These are phyloP conservation scores for Hyles vespertilio DNA, from an alignment of 1,140 invertebrate genomes.

Conservation along the genomic window DNA sequence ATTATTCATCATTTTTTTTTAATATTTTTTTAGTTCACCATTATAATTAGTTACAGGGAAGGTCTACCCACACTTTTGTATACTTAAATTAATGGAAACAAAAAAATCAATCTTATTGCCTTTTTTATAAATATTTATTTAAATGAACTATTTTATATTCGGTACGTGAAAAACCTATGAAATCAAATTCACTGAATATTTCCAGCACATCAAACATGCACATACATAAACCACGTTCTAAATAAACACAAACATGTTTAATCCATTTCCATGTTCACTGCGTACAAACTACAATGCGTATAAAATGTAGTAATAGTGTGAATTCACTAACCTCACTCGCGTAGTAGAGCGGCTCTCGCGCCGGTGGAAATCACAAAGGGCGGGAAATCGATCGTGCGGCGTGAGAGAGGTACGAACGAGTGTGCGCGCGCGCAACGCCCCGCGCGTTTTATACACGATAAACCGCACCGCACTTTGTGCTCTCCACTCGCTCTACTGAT, in stretches of 20 bases:
- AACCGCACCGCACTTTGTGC: constrained; percentile 25
- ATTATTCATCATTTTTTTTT: no score
- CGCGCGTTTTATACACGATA: constrained; percentile 57
- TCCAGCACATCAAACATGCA: not conserved
- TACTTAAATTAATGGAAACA: no score
- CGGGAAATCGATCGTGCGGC: constrained; percentile 53
- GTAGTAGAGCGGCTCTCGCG: constrained; percentile 40
- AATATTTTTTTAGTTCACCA: no score
- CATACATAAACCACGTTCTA: not conserved
- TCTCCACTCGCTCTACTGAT: constrained; percentile 2
- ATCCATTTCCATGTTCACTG: not conserved
- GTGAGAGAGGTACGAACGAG: constrained; percentile 43
- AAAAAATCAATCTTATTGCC: no score
- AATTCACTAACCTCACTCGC: constrained; percentile 63
- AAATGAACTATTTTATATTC: no score
- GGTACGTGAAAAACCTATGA: no score
- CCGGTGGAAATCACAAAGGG: constrained; percentile 49
- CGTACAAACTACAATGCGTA: constrained; percentile 6
- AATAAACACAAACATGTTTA: constrained; percentile 7
- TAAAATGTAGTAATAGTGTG: constrained; percentile 36
- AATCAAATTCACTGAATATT: no score
- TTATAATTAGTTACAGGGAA: no score
- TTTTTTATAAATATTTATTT: no score
- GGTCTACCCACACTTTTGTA: no score
- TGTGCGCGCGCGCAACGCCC: constrained; percentile 60